Evolutionary conservation across 1,140 invertebrate genomes (phyloP).

Genomic region (Drosophila busckii): DNA sequence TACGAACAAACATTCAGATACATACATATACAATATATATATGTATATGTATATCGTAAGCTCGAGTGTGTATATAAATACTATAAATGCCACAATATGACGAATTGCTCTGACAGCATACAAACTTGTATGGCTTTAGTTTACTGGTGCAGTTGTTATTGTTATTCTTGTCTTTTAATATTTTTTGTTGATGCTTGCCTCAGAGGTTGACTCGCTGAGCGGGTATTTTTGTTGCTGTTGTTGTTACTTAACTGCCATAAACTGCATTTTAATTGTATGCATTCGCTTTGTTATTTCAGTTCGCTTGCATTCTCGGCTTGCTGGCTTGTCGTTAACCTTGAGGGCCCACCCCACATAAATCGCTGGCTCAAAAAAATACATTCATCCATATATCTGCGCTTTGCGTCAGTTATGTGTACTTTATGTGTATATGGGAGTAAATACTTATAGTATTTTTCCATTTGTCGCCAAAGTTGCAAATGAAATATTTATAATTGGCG

Average conservation of each 20-base stretch:
- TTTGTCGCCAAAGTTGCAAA: conserved; percentile 18
- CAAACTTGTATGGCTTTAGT: conserved; percentile 15
- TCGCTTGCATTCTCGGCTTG: conserved; percentile 16
- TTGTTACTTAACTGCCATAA: conserved; percentile 21
- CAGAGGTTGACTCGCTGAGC: conserved; percentile 23
- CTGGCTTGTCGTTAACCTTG: conserved; percentile 44
- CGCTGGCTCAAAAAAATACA: conserved; percentile 6
- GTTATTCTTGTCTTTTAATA: conserved; percentile 4
- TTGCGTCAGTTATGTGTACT: conserved; percentile 28
- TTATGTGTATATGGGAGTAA: conserved; percentile 7
- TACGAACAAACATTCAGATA: no score
- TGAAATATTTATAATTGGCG: conserved; percentile 52
- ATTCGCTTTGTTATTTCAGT: conserved; percentile 44
- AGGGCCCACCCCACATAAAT: conserved; percentile 38
- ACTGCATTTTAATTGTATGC: conserved; percentile 69
- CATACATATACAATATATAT: background rate
- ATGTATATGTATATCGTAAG: background rate
- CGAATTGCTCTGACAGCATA: conserved; percentile 44
- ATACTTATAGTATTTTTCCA: conserved; percentile 10
- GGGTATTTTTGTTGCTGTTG: conserved; percentile 5
- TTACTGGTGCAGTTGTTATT: conserved; percentile 1
- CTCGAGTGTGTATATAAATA: background rate
- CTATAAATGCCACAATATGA: conserved; percentile 35
- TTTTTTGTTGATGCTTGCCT: conserved; percentile 1
- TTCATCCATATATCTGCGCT: conserved; percentile 14